phyloP scores from a whole-genome alignment of 2,113 vertebrate genomes.

The Pogona vitticeps region DNA sequence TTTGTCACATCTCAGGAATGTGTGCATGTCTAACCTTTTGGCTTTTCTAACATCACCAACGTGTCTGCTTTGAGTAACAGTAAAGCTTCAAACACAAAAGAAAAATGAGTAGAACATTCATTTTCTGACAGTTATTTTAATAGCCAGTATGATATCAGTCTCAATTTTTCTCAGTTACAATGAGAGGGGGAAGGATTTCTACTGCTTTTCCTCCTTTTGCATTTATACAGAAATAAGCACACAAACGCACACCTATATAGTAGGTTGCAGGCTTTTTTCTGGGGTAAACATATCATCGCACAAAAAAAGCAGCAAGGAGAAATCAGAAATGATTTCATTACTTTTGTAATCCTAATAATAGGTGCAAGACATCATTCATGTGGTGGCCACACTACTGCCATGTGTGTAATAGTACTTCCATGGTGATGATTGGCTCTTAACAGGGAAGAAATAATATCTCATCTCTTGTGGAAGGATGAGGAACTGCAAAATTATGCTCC shows the following conservation, averaged over 20 bases:
- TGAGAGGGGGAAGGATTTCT: background rate
- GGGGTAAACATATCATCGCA: conserved; percentile 28
- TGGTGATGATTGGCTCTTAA: background rate
- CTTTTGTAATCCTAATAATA: background rate
- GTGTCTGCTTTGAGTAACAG: conserved; percentile 7
- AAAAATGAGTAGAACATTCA: conserved; percentile 37
- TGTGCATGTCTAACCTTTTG: conserved; percentile 40
- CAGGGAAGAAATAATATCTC: no score
- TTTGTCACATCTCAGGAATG: conserved; percentile 23
- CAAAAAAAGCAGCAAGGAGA: background rate
- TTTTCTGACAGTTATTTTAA: conserved; percentile 32
- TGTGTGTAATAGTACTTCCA: background rate
- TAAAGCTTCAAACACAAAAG: conserved; percentile 13
- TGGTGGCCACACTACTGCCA: background rate
- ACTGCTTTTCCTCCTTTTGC: conserved; percentile 7
- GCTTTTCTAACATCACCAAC: conserved; percentile 22
- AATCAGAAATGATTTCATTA: background rate
- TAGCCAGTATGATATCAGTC: background rate
- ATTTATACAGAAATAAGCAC: no score
- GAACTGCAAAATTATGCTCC: no score
- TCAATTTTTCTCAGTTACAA: conserved; percentile 14
- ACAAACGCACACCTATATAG: background rate
- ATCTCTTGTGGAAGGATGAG: no score
- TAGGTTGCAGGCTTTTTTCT: conserved; percentile 24
- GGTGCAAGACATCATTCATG: background rate